Base-by-base conservation (phyloP, 2,888 invertebrate species). In the Thysanoteuthis rhombus region DNA sequence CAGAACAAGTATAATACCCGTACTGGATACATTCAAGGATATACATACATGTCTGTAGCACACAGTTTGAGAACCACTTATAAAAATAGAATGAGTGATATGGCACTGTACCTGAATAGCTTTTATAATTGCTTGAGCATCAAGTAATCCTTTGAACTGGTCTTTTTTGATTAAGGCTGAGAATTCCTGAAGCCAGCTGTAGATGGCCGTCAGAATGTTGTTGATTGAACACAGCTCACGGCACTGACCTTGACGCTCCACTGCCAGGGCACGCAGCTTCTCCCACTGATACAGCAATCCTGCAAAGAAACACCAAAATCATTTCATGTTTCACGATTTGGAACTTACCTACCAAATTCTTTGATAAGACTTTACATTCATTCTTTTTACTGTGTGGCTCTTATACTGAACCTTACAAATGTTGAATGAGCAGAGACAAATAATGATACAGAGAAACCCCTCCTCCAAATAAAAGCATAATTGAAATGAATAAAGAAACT, bases 221-320 rank as follows among this genome's bases (percentile, higher is more conserved):
- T 94, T 95, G 94, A 96, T 94, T 36, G 93, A 94, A 16, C 95
- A 94, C 94, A 97, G 95, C 92, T 95, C 95, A 92, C 95, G 95
- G 12, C 96, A 95, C 95, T 96, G 96, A 52, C 94, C 93, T 91
- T 95, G 95, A 22, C 96, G 94, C 93, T 96, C 95, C 42, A 94
- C 94, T 22, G 96, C 96, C 93, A 96, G 94, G 19, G 95, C 95
- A 93, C 95, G 95, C 42, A 96, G 95, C 95, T 97, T 95, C 95
- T 96, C 95, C 96, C 96, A 96, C 95, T 96, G 95, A 94, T 96
- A 95, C 91, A 96, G 94, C 38, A 96, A 94, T 93, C 95, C 96
- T 96, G 94, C 36, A 95, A 93, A 42, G 10, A 32, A 32, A n/a
- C 5, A 1, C 8, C 32, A 75, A 75, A 75, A 8, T 12, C 6